Conservation (phyloP, 2,888 invertebrate genomes). For the Willowsia nigromaculata region DNA sequence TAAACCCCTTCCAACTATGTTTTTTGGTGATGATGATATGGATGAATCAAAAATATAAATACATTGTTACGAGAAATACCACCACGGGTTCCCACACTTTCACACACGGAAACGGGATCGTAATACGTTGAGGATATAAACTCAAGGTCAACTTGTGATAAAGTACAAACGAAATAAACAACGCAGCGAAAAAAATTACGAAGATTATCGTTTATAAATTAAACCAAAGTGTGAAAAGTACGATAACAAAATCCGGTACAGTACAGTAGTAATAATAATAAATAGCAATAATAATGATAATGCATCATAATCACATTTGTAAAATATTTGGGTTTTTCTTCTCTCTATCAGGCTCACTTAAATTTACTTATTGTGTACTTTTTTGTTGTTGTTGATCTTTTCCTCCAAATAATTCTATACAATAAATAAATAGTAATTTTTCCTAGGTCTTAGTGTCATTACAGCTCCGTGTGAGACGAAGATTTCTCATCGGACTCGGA, state of each 20-base stretch:
- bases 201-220: neutral
- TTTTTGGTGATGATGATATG: neutral
- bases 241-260: slow-evolving; percentile 33
- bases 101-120: neutral
- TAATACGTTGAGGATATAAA: neutral
- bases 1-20: neutral
- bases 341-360: neutral
- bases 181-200: neutral
- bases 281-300: neutral
- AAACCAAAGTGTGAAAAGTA: neutral
- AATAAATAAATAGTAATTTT: slow-evolving; percentile 10
- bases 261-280: neutral
- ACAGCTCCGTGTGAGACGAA: slow-evolving; percentile 62
- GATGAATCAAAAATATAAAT: neutral
- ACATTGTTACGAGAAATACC: neutral
- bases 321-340: slow-evolving; percentile 56
- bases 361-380: slow-evolving; percentile 14
- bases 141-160: neutral
- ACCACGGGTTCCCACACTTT: neutral
- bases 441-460: slow-evolving; percentile 55
- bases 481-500: neutral
- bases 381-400: neutral
- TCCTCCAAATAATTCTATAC: neutral
- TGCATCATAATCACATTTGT: slow-evolving; percentile 60
- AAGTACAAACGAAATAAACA: neutral